Conservation (phyloP, 2,797 vertebrate genomes). For the Gastrophryne carolinensis region DNA sequence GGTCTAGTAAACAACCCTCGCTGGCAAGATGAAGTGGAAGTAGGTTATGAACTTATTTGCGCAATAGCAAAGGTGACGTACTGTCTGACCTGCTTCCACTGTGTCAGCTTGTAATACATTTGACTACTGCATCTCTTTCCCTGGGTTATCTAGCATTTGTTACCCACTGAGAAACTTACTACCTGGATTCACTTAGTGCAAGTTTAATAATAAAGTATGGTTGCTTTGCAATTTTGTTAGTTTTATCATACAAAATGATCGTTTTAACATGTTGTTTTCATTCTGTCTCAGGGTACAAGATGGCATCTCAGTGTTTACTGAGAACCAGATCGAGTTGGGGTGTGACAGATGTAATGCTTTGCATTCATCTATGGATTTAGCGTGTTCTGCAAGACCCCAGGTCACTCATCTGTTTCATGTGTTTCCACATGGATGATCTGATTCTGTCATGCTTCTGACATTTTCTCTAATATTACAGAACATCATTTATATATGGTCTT, state of each 20-base stretch:
- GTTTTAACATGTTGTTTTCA: too few relatives aligned
- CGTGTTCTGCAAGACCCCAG: slow-evolving; percentile 6
- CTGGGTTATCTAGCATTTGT: not conserved
- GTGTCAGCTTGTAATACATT: not conserved
- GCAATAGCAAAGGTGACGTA: not conserved
- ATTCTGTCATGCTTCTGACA: not conserved
- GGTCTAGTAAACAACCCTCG: too few relatives aligned
- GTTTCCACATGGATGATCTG: not conserved
- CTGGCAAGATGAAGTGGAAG: not conserved
- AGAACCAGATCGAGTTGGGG: not conserved
- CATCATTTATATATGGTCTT: too few relatives aligned
- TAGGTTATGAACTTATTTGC: not conserved
- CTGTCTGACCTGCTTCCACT: not conserved
- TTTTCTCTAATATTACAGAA: not conserved
- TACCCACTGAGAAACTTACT: not conserved
- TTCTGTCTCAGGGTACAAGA: not conserved
- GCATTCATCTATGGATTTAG: not conserved
- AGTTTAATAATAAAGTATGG: too few relatives aligned
- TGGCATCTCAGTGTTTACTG: not conserved
- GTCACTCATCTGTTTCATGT: slow-evolving; percentile 21
- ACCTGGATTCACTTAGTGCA: not conserved
- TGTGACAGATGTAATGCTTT: slow-evolving; percentile 13
- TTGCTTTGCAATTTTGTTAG: too few relatives aligned
- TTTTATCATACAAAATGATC: too few relatives aligned
- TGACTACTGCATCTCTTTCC: not conserved